Conservation (phyloP, 2,113 vertebrate species). For the Semicossyphus pulcher region DNA sequence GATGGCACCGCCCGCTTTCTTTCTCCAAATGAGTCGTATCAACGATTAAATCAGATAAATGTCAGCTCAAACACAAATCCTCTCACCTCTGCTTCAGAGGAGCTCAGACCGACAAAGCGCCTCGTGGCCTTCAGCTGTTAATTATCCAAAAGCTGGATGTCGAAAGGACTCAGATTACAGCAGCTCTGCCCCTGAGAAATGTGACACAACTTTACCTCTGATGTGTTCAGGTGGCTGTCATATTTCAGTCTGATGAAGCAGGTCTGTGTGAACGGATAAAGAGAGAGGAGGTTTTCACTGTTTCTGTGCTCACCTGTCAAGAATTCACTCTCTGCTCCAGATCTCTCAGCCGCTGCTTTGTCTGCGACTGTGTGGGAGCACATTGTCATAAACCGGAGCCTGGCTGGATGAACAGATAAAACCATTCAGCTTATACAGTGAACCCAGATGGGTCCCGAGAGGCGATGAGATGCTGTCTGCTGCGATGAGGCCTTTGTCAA, state of each 20-base stretch:
- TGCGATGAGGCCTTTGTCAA: background rate
- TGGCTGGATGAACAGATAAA: constrained; percentile 15
- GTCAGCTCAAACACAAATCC: background rate
- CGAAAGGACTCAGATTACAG: background rate
- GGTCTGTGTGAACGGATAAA: background rate
- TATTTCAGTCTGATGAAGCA: too few relatives aligned
- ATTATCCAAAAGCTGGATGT: background rate
- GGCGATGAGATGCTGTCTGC: background rate
- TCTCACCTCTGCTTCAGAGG: background rate
- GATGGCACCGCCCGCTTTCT: too few relatives aligned
- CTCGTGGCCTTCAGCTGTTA: background rate
- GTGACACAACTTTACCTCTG: background rate
- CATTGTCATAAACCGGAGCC: background rate
- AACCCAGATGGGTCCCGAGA: constrained; percentile 20
- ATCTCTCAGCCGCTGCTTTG: background rate
- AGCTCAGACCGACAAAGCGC: background rate
- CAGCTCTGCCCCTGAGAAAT: background rate
- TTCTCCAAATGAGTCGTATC: too few relatives aligned
- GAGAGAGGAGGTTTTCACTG: background rate
- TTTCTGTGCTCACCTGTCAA: constrained; percentile 9
- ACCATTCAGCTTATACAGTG: constrained; percentile 4
- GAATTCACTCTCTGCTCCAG: background rate
- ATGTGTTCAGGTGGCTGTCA: background rate
- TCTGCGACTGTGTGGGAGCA: background rate
- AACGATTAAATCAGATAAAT: too few relatives aligned